Evolutionary conservation across 1,140 invertebrate genomes (phyloP).

Genomic region (Zelostemma sp.): DNA sequence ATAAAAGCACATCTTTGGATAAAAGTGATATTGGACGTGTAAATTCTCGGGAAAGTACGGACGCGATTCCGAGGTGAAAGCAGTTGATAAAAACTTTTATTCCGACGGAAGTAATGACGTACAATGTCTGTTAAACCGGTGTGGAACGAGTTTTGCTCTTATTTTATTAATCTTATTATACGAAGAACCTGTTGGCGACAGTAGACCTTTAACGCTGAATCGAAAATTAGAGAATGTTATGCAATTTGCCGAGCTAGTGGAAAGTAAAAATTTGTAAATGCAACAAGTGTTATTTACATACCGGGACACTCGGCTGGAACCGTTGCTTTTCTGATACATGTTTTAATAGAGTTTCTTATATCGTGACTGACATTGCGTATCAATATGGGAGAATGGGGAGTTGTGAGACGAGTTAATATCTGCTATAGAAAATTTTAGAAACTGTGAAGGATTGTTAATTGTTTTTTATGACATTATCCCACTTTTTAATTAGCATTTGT

Average conservation of each 20-base stretch:
- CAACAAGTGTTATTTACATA: conserved; percentile 42
- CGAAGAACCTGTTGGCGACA: conserved; percentile 35
- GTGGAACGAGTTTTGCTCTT: conserved; percentile 22
- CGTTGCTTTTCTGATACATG: neutral
- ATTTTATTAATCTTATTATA: conserved; percentile 43
- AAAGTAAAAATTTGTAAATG: conserved; percentile 25
- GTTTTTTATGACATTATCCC: too few species aligned
- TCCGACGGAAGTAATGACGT: conserved; percentile 18
- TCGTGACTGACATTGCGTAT: neutral
- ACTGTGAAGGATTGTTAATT: too few species aligned
- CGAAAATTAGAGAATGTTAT: conserved; percentile 41
- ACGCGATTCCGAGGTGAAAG: conserved; percentile 28
- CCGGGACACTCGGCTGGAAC: conserved; percentile 13
- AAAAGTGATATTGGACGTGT: too few species aligned
- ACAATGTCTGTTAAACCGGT: conserved; percentile 20
- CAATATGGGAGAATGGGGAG: too few species aligned
- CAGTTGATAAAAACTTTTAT: conserved; percentile 22
- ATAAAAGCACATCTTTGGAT: too few species aligned
- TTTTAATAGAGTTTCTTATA: neutral
- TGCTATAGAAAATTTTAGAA: too few species aligned
- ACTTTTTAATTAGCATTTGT: too few species aligned
- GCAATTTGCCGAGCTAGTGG: conserved; percentile 19
- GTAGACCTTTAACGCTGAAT: conserved; percentile 34
- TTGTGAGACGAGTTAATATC: too few species aligned
- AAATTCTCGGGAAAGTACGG: too few species aligned